A percentile compares a stretch with the other conserved stretches of the same genome.
phyloP scores from a whole-genome alignment of 2,113 vertebrate species.

The Pelobates fuscus region DNA sequence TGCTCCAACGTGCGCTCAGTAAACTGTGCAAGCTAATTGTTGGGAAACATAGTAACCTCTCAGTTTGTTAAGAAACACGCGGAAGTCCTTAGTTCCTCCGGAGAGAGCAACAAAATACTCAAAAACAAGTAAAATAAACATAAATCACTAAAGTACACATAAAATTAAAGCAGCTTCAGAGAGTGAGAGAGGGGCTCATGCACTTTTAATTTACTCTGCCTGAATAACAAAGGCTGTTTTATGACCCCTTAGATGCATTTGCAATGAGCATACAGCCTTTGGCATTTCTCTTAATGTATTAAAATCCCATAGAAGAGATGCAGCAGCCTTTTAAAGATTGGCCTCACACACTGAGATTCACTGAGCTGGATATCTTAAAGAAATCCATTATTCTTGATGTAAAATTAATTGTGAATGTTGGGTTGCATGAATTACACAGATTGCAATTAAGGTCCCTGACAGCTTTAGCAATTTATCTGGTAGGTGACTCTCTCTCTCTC shows the following conservation, averaged over 20 bases:
- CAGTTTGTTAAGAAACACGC: slow-evolving; percentile 15
- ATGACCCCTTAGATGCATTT: slow-evolving; percentile 49
- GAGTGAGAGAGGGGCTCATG: slow-evolving; percentile 39
- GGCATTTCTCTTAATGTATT: slow-evolving; percentile 48
- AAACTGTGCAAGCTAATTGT: neutral
- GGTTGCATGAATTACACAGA: slow-evolving; percentile 39
- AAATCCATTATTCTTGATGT: slow-evolving; percentile 47
- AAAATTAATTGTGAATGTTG: slow-evolving; percentile 48
- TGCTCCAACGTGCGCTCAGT: neutral
- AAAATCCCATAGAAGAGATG: slow-evolving; percentile 41
- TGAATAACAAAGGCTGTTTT: slow-evolving; percentile 48
- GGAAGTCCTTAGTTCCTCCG: slow-evolving; percentile 5
- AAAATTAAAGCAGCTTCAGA: slow-evolving; percentile 43
- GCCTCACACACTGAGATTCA: slow-evolving; percentile 47
- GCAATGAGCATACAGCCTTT: slow-evolving; percentile 44
- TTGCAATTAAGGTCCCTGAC: slow-evolving; percentile 42
- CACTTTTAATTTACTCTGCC: slow-evolving; percentile 50
- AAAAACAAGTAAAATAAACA: slow-evolving; percentile 29
- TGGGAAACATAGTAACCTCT: neutral
- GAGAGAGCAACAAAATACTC: slow-evolving; percentile 36
- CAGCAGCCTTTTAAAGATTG: slow-evolving; percentile 46
- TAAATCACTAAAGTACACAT: slow-evolving; percentile 41
- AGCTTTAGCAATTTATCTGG: slow-evolving; percentile 26
- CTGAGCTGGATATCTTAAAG: slow-evolving; percentile 44
- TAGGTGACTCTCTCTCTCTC: slow-evolving; percentile 20